Base-by-base conservation (phyloP, 2,888 invertebrate genomes). In the Julus scandinavius region DNA sequence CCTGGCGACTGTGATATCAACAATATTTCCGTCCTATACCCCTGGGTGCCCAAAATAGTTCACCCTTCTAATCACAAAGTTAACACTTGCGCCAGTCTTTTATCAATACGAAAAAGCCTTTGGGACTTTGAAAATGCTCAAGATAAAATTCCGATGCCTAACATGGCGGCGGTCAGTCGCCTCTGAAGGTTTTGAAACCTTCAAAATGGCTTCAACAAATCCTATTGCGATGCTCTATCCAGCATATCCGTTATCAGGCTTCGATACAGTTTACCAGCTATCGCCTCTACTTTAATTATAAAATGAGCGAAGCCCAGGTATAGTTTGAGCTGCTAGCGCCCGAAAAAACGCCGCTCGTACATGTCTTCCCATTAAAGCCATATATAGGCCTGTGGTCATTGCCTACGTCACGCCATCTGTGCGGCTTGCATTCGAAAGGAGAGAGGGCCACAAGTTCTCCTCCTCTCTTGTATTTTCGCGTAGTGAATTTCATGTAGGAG, bases 371-470 rank as follows among this genome's bases (percentile, higher is more conserved):
- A 54, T 54, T 54, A 54, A 54, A 54, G 54, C 63, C 63, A 63
- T 63, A 63, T 63, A 63, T 63, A 63, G 63, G 63, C 63, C 20
- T 63, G 63, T 63, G 63, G 63, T 63, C 63, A 63, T 63, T 20
- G 63, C 63, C 63, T 63, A 63, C 63, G 63, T 63, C 63, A 63
- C 63, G 63, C 63, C 63, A 63, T 63, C 63, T 63, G 63, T 63
- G 13, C 63, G 63, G 2, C 63, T 4, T 5, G 54, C 4, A n/a
- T n/a, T 63, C 2, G 63, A 17, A 20, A n/a, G 20, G 54, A 54
- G 54, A 54, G 11, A 54, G 54, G 17, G 54, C 54, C 15, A 54
- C 15, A 54, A 17, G 54, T 54, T 54, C 54, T 13, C 54, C 54
- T 17, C 54, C 54, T 54, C 54, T 54, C 45, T 63, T 20, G n/a